Percentiles rank a stretch among this genome's conserved stretches.
Conservation (phyloP, 1,140 invertebrate species). For the Macrocentrus cingulum region DNA sequence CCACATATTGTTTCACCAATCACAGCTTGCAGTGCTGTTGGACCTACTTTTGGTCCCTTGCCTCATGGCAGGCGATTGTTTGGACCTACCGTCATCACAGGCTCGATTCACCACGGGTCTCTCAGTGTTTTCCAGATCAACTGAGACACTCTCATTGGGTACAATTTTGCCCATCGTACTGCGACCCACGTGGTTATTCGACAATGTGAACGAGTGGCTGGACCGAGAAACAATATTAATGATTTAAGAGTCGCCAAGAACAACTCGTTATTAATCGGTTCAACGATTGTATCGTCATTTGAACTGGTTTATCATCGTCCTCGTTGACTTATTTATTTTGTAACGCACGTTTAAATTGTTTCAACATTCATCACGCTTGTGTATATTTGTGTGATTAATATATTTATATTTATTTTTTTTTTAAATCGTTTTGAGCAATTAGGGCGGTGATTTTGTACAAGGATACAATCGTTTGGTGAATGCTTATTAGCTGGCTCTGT, state of each 20-base stretch:
- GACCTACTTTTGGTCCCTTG: constrained; percentile 59
- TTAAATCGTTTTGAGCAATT: neutral
- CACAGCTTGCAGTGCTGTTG: constrained; percentile 60
- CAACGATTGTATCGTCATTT: constrained; percentile 32
- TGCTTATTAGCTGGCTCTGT: constrained; percentile 55
- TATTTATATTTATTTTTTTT: constrained; percentile 12
- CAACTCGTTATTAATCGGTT: constrained; percentile 45
- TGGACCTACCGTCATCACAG: constrained; percentile 59
- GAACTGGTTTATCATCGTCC: constrained; percentile 17
- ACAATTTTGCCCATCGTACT: too few species aligned
- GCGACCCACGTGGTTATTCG: constrained; percentile 34
- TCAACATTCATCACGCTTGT: too few species aligned
- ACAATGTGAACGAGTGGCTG: constrained; percentile 55
- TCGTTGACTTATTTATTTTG: neutral
- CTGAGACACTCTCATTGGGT: too few species aligned
- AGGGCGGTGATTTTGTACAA: constrained; percentile 21
- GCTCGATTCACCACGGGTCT: constrained; percentile 33
- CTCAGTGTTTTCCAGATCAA: neutral
- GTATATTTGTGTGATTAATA: neutral
- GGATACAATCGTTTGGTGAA: constrained; percentile 48
- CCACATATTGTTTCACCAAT: constrained; percentile 61
- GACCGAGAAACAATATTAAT: constrained; percentile 60
- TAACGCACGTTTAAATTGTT: neutral
- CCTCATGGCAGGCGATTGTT: constrained; percentile 60
- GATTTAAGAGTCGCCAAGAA: constrained; percentile 34